These are phyloP conservation scores for Pyrrhosoma nymphula DNA, from an alignment of 2,888 invertebrate genomes.

Conservation along the genomic window DNA sequence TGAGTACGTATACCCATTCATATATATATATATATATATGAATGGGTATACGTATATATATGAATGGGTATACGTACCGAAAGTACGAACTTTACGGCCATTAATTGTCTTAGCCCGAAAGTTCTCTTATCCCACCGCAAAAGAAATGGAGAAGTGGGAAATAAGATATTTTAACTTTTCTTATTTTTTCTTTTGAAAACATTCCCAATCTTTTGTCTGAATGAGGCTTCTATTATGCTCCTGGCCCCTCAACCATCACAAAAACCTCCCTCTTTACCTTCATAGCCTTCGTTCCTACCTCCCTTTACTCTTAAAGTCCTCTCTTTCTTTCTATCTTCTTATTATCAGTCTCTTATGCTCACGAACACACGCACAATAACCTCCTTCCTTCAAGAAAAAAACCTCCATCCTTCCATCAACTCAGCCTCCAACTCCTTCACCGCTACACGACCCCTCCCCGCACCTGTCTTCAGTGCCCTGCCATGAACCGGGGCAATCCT, in stretches of 20 bases:
- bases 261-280: neutral
- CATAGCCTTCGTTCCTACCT: neutral
- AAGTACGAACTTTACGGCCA: neutral
- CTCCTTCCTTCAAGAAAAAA: neutral
- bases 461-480: neutral
- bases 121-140: neutral
- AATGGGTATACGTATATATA: too few relatives aligned
- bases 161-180: neutral
- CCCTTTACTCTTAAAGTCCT: neutral
- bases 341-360: neutral
- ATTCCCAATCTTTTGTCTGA: neutral
- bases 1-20: too few relatives aligned
- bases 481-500: neutral
- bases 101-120: neutral
- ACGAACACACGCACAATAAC: neutral
- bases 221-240: neutral
- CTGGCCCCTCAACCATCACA: neutral
- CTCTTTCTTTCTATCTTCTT: neutral
- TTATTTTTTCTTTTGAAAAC: neutral
- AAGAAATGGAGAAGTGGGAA: neutral
- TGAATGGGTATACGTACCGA: neutral
- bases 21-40: too few relatives aligned
- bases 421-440: neutral
- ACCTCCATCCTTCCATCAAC: neutral
- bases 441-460: neutral